Base-by-base conservation (phyloP, 2,113 vertebrate genomes). In the Tetrax tetrax region DNA sequence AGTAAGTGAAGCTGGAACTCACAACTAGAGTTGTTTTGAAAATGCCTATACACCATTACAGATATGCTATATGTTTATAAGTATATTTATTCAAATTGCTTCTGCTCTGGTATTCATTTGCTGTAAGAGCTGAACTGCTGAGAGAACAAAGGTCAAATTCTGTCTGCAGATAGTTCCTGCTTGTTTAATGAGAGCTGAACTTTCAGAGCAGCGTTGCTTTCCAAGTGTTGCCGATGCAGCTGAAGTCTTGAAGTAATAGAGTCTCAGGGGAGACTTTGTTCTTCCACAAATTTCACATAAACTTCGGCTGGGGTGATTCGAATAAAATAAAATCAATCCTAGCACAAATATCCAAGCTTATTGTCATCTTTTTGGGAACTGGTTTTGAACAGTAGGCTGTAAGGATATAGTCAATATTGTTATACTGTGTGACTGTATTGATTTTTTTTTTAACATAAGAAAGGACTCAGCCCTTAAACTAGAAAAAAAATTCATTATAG, bases 151-250 rank as follows among this genome's bases (percentile, higher is more conserved):
- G 85, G 88, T 96, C 70, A 83, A 20, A 56, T 81, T 86, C 59
- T 38, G 4, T 41, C 79, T 86, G 90, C 68, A 75, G 51, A 80
- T 45, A 71, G 35, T 33, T 93, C 54, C 56, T 54, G 5, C 60
- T 65, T 76, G 22, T 89, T 94, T 93, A 91, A 88, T 50, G 75
- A 93, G 70, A 88, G 47, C 31, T 90, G 64, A 91, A 83, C 79
- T 90, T 93, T 86, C 37, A 83, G 50, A 60, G 45, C 47, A 85
- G 25, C 33, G 35, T 8, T 70, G 0, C 57, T 91, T 95, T 50
- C 75, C 79, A 54, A 65, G 38, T 56, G 41, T 31, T 91, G 65
- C 16, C 57, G 70, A 31, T 17, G 47, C 18, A 47, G n/a, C 20
- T 81, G 54, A 92, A 92, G 12, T 57, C 4, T 7, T 56, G 71